Evolutionary conservation across 2,113 vertebrate genomes (phyloP), one percentile per base, ranked within the genome.

Genomic region (Thymallus thymallus): DNA sequence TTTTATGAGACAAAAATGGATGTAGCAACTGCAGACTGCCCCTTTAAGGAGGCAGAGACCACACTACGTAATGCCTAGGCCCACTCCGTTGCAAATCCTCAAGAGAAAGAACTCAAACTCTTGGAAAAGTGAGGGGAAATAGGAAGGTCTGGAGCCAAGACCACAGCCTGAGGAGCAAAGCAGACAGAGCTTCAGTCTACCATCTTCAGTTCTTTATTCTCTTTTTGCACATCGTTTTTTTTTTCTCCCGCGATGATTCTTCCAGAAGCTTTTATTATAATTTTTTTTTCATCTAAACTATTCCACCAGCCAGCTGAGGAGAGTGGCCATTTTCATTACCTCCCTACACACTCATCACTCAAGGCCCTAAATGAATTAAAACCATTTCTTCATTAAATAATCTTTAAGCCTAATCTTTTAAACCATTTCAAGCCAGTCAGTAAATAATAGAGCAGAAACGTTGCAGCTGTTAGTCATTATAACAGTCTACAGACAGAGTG

Each of bases 401-500:
- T 18, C 14, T 51, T 18, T 18, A 18, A 51, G 5, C 48, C 14
- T 51, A 51, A 51, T 51, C 16, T 51, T 51, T 51, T 18, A 51
- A 51, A 51, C 16, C 16, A 51, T 18, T 18, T 51, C 16, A 3
- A 51, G 48, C 48, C 16, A 51, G 16, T 14, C 48, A 18, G 48
- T 64, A 24, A 24, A 26, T 74, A 7, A 68, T 30, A 64, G 20
- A 61, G 35, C 35, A 41, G 9, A 41, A n/a, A 72, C 78, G 75
- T 26, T 20, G 32, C 87, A 90, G 86, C 88, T 91, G 86, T 84
- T 89, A 88, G 76, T 76, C 84, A 85, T 92, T 65, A 90, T 30
- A 76, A 24, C 58, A 70, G 46, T 45, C 0, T 68, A 56, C 58
- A 76, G 84, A 60, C 20, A 29, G 23, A 1, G 9, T 51, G 35